Percentiles rank a stretch among this genome's conserved stretches.
Evolutionary conservation across 92 coral and sea anemone genomes (phyloP).

Genomic region (Heteractis magnifica): DNA sequence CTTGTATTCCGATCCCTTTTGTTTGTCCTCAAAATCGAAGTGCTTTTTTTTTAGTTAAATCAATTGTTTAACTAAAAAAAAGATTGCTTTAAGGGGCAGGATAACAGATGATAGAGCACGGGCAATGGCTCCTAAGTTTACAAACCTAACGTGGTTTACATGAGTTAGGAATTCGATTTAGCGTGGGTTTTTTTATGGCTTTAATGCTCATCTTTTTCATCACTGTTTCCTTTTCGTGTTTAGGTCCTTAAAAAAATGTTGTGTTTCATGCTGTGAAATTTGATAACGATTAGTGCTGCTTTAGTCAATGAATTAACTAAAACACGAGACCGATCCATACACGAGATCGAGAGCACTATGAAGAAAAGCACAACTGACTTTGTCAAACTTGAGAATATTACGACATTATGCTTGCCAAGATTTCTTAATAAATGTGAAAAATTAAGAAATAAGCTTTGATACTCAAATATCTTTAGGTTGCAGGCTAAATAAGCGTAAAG

Average conservation of each 20-base stretch:
- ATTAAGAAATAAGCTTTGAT: too few relatives aligned
- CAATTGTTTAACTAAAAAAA: too few relatives aligned
- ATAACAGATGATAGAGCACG: too few relatives aligned
- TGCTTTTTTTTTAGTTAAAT: neutral
- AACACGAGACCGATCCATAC: neutral
- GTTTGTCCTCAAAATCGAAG: neutral
- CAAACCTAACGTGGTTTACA: too few relatives aligned
- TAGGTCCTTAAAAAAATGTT: neutral
- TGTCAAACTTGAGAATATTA: neutral
- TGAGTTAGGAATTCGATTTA: too few relatives aligned
- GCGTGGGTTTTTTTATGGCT: neutral
- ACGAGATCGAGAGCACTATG: neutral
- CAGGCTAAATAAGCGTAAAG: neutral
- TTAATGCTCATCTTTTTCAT: neutral
- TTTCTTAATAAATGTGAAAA: neutral
- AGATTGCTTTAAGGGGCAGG: too few relatives aligned
- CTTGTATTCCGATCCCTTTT: neutral
- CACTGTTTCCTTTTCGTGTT: slow-evolving; percentile 12
- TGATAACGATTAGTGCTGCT: slow-evolving; percentile 5
- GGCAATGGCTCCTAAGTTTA: too few relatives aligned
- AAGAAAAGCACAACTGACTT: neutral
- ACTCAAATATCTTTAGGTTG: neutral
- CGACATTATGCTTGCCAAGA: neutral
- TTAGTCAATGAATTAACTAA: neutral
- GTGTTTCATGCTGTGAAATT: slow-evolving; percentile 10